These are phyloP conservation scores for Eublepharis macularius DNA, from an alignment of 2,113 vertebrate genomes.

Conservation along the genomic window DNA sequence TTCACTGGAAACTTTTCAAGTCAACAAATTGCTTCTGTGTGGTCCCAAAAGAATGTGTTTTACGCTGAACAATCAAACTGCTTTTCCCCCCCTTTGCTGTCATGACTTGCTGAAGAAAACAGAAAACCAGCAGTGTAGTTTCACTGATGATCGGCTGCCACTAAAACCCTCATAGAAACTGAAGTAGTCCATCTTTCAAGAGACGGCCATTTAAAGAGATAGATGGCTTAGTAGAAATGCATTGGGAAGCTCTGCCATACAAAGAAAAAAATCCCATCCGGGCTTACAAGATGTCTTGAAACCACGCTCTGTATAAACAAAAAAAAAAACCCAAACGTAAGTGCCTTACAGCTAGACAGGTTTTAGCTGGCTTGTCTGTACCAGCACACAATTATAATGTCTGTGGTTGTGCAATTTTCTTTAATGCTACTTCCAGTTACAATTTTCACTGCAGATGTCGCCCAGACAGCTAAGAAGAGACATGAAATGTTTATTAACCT, in stretches of 20 bases:
- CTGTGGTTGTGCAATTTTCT: conserved; percentile 40
- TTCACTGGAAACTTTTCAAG: conserved; percentile 26
- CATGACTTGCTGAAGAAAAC: conserved; percentile 6
- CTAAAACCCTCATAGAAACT: not conserved
- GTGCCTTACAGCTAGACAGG: conserved; percentile 29
- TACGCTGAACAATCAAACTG: not conserved
- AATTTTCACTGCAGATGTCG: conserved; percentile 30
- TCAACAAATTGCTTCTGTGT: conserved; percentile 1
- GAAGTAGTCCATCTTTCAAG: conserved; percentile 31
- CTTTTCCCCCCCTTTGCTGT: conserved; percentile 12
- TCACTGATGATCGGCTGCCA: conserved; percentile 1
- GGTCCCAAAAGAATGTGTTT: not conserved
- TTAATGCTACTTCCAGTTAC: conserved; percentile 40
- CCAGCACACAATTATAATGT: conserved; percentile 38
- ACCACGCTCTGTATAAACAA: conserved; percentile 13
- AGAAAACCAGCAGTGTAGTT: not conserved
- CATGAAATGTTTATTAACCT: conserved; percentile 40
- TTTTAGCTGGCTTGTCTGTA: conserved; percentile 25
- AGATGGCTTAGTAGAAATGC: not conserved
- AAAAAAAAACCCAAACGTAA: not conserved
- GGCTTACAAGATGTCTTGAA: not conserved
- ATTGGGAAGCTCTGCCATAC: not conserved
- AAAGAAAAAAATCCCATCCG: not conserved
- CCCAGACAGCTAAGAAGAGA: conserved; percentile 32
- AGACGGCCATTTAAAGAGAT: conserved; percentile 6